Evolutionary conservation across 2,113 vertebrate species (phyloP), one percentile per base, ranked within the genome.

Genomic region (Periophthalmus modestus): DNA sequence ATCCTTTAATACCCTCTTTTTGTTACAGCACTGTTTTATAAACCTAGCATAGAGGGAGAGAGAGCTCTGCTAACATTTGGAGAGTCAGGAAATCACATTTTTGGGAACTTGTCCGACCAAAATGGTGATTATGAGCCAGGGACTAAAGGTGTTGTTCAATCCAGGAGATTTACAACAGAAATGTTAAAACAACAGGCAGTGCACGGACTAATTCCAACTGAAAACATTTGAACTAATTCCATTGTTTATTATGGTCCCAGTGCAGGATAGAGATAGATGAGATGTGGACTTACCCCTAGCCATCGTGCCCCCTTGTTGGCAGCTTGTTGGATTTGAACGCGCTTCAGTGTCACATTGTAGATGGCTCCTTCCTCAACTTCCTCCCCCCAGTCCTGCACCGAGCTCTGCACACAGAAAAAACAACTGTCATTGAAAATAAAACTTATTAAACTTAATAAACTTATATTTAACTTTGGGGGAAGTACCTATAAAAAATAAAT

Each of bases 301-400:
- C 94, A 94, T 88, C 94, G 85, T 0, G 93, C 97, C 87, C 96
- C 97, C 94, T 99, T 98, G 93, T 96, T 98, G 88, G 97, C 96
- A 12, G 96, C 96, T 89, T 99, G 97, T 80, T 97, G 95, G 78
- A 98, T 97, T 93, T 98, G 95, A 84, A 98, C 95, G 91, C 94
- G 95, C 86, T 97, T 97, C 73, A 99, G 95, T 72, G 95, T 97
- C 91, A 99, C 97, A 70, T 96, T 95, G 94, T 97, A 99, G 88
- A 98, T 89, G 76, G 96, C 96, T 80, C 96, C 97, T 81, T 98
- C 97, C 94, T 98, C 97, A 16, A 96, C 94, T 91, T 99, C 96
- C 94, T 98, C 96, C 84, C 96, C 97, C 95, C 95, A 94, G 78
- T 98, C 95, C 93, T 97, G 96, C 93, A 96, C 94, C 1, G 96